Evolutionary conservation across 2,113 vertebrate genomes (phyloP), one percentile per base, ranked within the genome.

Genomic region (Perca flavescens): DNA sequence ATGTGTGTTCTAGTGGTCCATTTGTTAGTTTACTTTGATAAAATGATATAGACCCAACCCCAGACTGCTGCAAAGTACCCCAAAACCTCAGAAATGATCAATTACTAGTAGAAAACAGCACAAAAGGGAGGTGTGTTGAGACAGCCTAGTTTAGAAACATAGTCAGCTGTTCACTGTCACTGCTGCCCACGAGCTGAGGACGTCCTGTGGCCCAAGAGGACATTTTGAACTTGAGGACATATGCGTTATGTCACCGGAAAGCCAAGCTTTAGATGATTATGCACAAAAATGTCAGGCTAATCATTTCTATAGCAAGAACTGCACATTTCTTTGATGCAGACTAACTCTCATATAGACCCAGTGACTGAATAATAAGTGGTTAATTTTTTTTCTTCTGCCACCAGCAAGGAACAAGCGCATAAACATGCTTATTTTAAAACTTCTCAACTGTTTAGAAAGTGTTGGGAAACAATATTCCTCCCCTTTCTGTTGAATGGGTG

Each of bases 221-320:
- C 87, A n/a, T 25, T 46, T 19, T 56, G 25, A 63, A 46, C 80
- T 46, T 15, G 47, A 80, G 68, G 84, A 19, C 47, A 52, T 46
- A 16, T 31, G 7, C 15, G 14, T 40, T 65, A 60, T 54, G 49
- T 84, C 76, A 68, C 65, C 85, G 86, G 49, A 19, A 66, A 77
- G 60, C 14, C 40, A 47, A 53, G 8, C 14, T 73, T n/a, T 43
- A 50, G 65, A 73, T 84, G 57, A 84, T 74, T 75, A 74, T 80
- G 76, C 72, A 60, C 15, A n/a, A 49, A 78, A 69, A 78, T 12
- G 9, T 34, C 62, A 66, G 25, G 13, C 14, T 46, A 77, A 77
- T 79, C 54, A 28, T 62, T 73, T 56, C 6, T 60, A 5, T 6
- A 19, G 47, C 56, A 43, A 28, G n/a, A 64, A 21, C 16, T 22